Evolutionary conservation across 2,888 invertebrate genomes (phyloP).

Genomic region (Folsomia candida): DNA sequence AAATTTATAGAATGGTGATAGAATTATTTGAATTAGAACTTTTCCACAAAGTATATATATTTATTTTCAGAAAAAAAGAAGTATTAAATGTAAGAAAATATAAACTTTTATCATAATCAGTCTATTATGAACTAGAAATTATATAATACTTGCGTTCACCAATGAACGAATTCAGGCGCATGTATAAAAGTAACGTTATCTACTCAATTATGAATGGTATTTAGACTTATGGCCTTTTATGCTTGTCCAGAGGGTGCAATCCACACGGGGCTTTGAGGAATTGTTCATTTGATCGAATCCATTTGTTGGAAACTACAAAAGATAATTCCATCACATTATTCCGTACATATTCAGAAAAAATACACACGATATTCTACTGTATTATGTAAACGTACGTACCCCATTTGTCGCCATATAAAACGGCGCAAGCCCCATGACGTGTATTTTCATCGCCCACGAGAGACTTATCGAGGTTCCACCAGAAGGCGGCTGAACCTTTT

Average conservation of each 20-base stretch:
- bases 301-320: slow-evolving; percentile 56
- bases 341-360: neutral
- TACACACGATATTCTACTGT: too few relatives aligned
- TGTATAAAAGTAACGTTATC: too few relatives aligned
- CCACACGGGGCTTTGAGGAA: slow-evolving; percentile 53
- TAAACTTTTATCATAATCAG: neutral
- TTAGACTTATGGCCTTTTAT: slow-evolving; percentile 39
- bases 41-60: neutral
- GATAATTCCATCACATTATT: neutral
- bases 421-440: slow-evolving; percentile 58
- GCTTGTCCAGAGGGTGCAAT: slow-evolving; percentile 49
- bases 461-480: slow-evolving; percentile 58
- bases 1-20: too few relatives aligned
- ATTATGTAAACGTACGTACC: slow-evolving; percentile 47
- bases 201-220: neutral
- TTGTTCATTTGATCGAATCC: slow-evolving; percentile 59
- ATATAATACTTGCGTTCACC: slow-evolving; percentile 11
- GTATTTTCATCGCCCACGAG: slow-evolving; percentile 59
- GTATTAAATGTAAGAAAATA: neutral
- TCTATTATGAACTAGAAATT: slow-evolving; percentile 16
- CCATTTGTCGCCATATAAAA: slow-evolving; percentile 59
- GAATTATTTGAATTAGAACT: too few relatives aligned
- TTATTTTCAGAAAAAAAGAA: neutral
- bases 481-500: slow-evolving; percentile 59
- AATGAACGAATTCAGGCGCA: neutral